Conservation (phyloP, 2,888 invertebrate genomes). For the Litoditis marina region DNA sequence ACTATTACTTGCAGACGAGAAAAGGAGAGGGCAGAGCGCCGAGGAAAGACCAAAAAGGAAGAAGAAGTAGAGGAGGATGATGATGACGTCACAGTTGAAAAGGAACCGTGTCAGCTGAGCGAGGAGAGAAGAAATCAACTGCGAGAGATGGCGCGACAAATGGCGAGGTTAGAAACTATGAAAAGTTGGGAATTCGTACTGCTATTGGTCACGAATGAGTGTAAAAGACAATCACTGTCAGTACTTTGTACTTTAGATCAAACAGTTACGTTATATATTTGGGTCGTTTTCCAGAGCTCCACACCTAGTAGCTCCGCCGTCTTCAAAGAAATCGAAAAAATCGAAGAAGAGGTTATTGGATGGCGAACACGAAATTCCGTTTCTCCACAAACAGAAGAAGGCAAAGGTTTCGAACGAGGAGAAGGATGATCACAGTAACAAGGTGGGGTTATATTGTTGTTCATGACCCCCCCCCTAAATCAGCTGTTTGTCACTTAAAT, state of each 20-base stretch:
- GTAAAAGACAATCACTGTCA: too few relatives aligned
- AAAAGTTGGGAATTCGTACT: background rate
- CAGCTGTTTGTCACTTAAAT: too few relatives aligned
- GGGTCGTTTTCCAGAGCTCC: constrained; percentile 12
- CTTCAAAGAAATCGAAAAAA: constrained; percentile 21
- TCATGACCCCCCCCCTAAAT: too few relatives aligned
- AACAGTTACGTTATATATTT: background rate
- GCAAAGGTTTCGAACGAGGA: constrained; percentile 17
- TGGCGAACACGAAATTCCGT: constrained; percentile 68
- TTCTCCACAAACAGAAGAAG: constrained; percentile 69
- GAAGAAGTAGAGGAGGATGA: constrained; percentile 8
- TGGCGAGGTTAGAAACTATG: constrained; percentile 18
- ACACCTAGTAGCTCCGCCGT: background rate
- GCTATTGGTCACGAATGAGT: too few relatives aligned
- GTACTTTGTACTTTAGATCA: too few relatives aligned
- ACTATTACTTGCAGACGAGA: background rate
- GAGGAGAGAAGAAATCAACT: constrained; percentile 27
- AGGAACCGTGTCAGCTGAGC: constrained; percentile 17
- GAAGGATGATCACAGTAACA: constrained; percentile 26
- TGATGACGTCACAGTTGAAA: constrained; percentile 11
- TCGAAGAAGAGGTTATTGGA: constrained; percentile 24
- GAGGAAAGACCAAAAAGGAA: constrained; percentile 16
- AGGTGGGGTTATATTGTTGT: too few relatives aligned
- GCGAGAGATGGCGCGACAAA: constrained; percentile 22
- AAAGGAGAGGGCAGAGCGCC: constrained; percentile 8